These are phyloP conservation scores for Mizuhopecten yessoensis DNA, from an alignment of 1,140 invertebrate genomes.

Conservation along the genomic window DNA sequence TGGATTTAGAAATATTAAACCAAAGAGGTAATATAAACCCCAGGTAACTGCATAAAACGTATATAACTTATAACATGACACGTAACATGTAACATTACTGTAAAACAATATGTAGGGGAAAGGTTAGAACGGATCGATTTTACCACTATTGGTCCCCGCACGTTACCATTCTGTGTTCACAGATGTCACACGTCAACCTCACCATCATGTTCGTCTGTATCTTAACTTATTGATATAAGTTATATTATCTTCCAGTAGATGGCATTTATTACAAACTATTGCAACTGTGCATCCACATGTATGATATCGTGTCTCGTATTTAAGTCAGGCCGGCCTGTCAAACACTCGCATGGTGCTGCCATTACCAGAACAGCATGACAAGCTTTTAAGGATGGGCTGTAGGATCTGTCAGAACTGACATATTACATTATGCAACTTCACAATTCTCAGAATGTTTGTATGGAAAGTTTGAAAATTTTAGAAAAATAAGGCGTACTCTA, in stretches of 20 bases:
- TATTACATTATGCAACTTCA: too few relatives aligned
- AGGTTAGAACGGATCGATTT: background rate
- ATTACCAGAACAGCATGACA: background rate
- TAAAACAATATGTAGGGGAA: background rate
- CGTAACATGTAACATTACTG: too few relatives aligned
- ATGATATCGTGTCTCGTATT: background rate
- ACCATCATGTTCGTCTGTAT: background rate
- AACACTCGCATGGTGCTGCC: too few relatives aligned
- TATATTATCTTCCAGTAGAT: background rate
- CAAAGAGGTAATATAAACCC: too few relatives aligned
- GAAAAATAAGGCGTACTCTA: too few relatives aligned
- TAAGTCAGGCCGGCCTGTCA: background rate
- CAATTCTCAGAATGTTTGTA: too few relatives aligned
- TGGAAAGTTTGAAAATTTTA: too few relatives aligned
- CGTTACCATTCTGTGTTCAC: background rate
- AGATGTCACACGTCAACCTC: background rate
- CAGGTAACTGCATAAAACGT: too few relatives aligned
- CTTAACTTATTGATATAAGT: background rate
- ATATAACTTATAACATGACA: too few relatives aligned
- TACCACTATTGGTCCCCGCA: background rate
- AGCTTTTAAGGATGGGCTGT: background rate
- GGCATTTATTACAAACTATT: too few relatives aligned
- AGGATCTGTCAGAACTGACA: background rate
- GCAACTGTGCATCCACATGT: background rate
- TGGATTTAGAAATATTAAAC: too few relatives aligned